phyloP scores from a whole-genome alignment of 2,113 vertebrate genomes.

The Rynchops niger region DNA sequence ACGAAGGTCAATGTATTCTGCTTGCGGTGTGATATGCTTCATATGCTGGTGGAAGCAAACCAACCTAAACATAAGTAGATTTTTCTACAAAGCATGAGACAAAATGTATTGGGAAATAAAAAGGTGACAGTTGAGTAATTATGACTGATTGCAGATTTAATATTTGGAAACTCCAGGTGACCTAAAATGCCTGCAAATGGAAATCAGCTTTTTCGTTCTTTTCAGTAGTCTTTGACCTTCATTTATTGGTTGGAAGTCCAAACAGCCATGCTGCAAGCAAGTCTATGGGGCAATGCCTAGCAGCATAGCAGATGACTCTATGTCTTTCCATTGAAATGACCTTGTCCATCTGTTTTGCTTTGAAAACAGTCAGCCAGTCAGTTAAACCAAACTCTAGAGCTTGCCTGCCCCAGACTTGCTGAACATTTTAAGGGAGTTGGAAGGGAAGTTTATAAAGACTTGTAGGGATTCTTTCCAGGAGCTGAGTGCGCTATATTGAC shows the following conservation, averaged over 20 bases:
- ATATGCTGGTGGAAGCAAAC: background rate
- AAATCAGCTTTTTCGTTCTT: background rate
- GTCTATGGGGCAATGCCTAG: background rate
- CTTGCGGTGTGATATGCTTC: background rate
- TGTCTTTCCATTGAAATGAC: background rate
- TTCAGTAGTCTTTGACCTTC: background rate
- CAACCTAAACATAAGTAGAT: background rate
- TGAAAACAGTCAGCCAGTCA: background rate
- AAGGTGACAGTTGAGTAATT: background rate
- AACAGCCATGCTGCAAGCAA: background rate
- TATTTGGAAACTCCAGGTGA: background rate
- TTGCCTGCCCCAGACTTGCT: background rate
- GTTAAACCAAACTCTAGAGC: background rate
- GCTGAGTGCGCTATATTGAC: rapidly evolving
- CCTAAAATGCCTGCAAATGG: background rate
- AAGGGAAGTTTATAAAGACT: background rate
- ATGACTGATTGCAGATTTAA: background rate
- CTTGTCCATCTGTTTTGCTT: background rate
- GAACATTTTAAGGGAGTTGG: background rate
- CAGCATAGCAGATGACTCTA: background rate
- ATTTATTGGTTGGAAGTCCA: background rate
- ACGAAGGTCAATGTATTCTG: background rate
- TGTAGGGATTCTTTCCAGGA: background rate
- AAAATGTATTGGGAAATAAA: background rate
- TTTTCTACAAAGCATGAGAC: background rate